Percentiles rank a stretch among this genome's conserved stretches.
These are phyloP conservation scores for Brachionus rubens DNA, from an alignment of 1,140 invertebrate genomes.

Conservation along the genomic window DNA sequence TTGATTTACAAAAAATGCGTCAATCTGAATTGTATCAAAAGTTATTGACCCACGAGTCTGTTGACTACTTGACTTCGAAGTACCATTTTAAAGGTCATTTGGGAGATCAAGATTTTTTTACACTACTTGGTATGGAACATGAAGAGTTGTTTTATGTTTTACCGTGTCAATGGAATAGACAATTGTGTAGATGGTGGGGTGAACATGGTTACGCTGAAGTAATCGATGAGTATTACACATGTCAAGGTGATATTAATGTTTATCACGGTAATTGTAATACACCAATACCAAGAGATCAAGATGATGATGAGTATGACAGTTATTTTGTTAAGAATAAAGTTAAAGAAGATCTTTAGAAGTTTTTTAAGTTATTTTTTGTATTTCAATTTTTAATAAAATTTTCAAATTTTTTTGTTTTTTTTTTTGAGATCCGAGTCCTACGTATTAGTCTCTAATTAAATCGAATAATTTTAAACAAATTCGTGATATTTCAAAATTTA, in stretches of 20 bases:
- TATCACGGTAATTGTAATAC: slow-evolving; percentile 84
- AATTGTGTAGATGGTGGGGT: slow-evolving; percentile 79
- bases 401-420: no score
- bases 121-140: slow-evolving; percentile 70
- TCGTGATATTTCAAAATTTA: no score
- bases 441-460: no score
- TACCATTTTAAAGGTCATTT: slow-evolving; percentile 73
- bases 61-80: slow-evolving; percentile 67
- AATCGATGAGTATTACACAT: slow-evolving; percentile 73
- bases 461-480: no score
- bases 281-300: slow-evolving; percentile 64
- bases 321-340: background rate
- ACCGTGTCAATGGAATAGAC: slow-evolving; percentile 78
- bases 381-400: slow-evolving; percentile 21
- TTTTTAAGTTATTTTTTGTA: background rate
- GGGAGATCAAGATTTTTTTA: slow-evolving; percentile 83
- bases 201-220: slow-evolving; percentile 73
- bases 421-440: no score
- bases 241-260: slow-evolving; percentile 66
- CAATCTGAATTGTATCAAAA: slow-evolving; percentile 66
- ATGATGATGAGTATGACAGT: slow-evolving; percentile 12
- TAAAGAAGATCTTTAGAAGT: slow-evolving; percentile 18
- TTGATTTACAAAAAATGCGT: slow-evolving; percentile 69
- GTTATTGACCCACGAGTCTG: slow-evolving; percentile 64
- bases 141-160: slow-evolving; percentile 72